Conservation (phyloP, 2,113 vertebrate species). For the Dendropsophus ebraccatus region DNA sequence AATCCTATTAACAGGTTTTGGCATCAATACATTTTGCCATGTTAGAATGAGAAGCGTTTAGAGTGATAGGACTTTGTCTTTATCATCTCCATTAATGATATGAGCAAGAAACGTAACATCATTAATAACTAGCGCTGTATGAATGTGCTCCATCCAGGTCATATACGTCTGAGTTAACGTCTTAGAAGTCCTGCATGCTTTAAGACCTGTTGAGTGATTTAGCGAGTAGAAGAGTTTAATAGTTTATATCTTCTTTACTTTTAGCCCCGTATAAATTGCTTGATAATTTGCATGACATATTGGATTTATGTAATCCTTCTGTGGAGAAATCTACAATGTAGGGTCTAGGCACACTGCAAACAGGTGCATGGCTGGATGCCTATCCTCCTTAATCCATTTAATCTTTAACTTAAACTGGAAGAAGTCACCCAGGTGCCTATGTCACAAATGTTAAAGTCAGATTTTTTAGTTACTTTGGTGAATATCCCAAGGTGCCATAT, state of each 20-base stretch:
- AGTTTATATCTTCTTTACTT: constrained; percentile 21
- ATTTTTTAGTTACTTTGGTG: too few species aligned
- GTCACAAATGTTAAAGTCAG: too few species aligned
- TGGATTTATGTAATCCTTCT: constrained; percentile 39
- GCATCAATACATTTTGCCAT: not conserved
- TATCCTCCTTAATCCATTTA: constrained; percentile 9
- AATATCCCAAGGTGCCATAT: not conserved
- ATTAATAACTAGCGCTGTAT: constrained; percentile 9
- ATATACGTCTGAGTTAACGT: not conserved
- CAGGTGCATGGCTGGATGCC: constrained; percentile 21
- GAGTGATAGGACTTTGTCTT: not conserved
- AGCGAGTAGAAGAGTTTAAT: constrained; percentile 15
- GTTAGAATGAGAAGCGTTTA: not conserved
- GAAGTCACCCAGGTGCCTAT: constrained; percentile 16
- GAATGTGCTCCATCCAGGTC: not conserved
- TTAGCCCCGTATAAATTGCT: constrained; percentile 43
- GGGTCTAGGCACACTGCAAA: constrained; percentile 12
- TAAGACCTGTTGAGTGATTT: constrained; percentile 8
- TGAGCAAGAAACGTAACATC: constrained; percentile 4
- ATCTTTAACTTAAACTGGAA: constrained; percentile 32
- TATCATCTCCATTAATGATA: not conserved
- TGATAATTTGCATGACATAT: constrained; percentile 49
- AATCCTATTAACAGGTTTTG: not conserved
- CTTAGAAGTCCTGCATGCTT: not conserved
- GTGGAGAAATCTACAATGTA: constrained; percentile 25